These are phyloP conservation scores for Oasisia sp. DNA, from an alignment of 2,888 invertebrate genomes.

Conservation along the genomic window DNA sequence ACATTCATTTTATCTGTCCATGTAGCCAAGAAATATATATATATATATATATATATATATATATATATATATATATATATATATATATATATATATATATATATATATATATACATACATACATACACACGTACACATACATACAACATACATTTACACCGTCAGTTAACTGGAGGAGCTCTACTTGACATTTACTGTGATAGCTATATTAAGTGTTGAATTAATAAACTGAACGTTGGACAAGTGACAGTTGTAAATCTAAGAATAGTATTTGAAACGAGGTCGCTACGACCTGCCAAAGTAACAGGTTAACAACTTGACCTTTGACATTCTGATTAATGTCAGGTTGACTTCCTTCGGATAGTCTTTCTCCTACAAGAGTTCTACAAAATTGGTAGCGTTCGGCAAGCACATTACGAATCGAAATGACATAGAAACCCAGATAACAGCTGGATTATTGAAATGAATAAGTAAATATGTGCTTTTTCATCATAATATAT, in stretches of 20 bases:
- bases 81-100: no score
- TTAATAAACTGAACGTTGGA: not conserved
- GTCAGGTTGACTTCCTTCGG: no score
- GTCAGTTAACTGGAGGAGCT: not conserved
- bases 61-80: no score
- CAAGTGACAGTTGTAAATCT: not conserved
- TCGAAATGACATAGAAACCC: not conserved
- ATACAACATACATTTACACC: not conserved
- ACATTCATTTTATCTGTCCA: no score
- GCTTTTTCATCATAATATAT: no score
- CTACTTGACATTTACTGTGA: not conserved
- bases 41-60: no score
- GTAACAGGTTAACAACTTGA: not conserved
- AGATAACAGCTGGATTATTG: no score
- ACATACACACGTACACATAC: no score
- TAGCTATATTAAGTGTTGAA: not conserved
- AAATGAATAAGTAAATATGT: no score
- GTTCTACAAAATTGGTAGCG: not conserved
- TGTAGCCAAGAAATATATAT: no score
- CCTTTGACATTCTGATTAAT: not conserved
- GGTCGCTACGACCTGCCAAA: not conserved
- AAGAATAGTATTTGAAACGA: not conserved
- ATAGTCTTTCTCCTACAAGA: not conserved
- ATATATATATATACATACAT: no score
- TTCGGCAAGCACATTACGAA: not conserved